A percentile compares a stretch with the other conserved stretches of the same genome.
These are phyloP conservation scores for Pecten maximus DNA, from an alignment of 2,888 invertebrate species.

Conservation along the genomic window DNA sequence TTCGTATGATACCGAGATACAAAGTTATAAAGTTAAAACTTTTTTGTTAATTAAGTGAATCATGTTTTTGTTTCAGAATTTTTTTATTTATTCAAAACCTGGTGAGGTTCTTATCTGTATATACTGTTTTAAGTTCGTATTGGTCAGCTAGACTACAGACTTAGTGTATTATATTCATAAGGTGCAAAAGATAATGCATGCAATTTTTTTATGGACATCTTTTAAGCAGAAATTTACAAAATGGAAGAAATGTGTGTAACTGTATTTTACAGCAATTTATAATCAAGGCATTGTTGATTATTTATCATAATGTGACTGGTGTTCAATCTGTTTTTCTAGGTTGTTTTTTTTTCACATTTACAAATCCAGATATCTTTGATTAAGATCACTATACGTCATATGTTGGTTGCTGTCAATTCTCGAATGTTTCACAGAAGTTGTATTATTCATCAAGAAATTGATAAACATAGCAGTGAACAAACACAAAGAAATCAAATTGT, in stretches of 20 bases:
- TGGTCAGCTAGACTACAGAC: background rate
- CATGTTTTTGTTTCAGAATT: background rate
- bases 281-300: too few species aligned
- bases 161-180: background rate
- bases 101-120: background rate
- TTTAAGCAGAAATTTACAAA: constrained; percentile 4
- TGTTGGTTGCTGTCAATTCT: too few species aligned
- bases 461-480: too few species aligned
- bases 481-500: too few species aligned
- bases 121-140: background rate
- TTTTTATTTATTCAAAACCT: background rate
- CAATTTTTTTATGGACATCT: background rate
- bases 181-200: background rate
- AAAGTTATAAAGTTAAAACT: too few species aligned
- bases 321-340: background rate
- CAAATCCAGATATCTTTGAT: background rate
- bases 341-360: background rate
- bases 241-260: background rate
- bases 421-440: too few species aligned
- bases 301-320: too few species aligned
- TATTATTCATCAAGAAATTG: background rate
- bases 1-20: too few species aligned
- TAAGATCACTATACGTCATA: too few species aligned
- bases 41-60: too few species aligned
- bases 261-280: too few species aligned